These are phyloP conservation scores for Nysson spinosus DNA, from an alignment of 2,888 invertebrate genomes.

Conservation along the genomic window DNA sequence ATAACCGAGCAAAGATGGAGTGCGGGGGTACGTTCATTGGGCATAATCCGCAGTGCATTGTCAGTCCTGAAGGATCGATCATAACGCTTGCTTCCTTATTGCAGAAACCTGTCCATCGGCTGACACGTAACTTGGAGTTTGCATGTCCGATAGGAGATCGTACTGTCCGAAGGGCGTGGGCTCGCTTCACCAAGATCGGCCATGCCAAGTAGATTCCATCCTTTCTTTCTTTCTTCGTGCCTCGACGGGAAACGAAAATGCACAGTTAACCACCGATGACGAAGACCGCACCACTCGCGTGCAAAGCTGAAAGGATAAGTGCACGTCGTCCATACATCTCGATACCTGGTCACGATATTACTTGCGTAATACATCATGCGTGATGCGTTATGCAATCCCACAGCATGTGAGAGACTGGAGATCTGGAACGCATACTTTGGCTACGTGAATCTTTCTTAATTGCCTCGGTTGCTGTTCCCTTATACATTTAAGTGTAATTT, in stretches of 20 bases:
- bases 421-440: constrained; percentile 28
- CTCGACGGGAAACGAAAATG: constrained; percentile 33
- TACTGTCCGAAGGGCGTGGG: constrained; percentile 51
- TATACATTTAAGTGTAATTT: no score
- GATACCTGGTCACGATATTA: no score
- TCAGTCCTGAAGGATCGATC: constrained; percentile 51
- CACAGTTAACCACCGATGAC: constrained; percentile 18
- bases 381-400: constrained; percentile 45
- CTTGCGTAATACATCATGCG: constrained; percentile 38
- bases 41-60: constrained; percentile 51
- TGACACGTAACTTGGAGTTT: constrained; percentile 51
- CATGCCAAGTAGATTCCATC: constrained; percentile 14
- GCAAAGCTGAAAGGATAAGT: background rate
- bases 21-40: constrained; percentile 23
- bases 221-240: constrained; percentile 9
- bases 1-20: constrained; percentile 2
- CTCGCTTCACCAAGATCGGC: constrained; percentile 22
- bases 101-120: constrained; percentile 49
- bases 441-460: no score
- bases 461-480: no score
- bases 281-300: background rate
- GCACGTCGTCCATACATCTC: background rate
- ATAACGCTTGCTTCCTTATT: constrained; percentile 58
- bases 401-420: constrained; percentile 13
- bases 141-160: constrained; percentile 56